These are phyloP conservation scores for Ariopsis seemanni DNA, from an alignment of 2,113 vertebrate genomes.

Conservation along the genomic window DNA sequence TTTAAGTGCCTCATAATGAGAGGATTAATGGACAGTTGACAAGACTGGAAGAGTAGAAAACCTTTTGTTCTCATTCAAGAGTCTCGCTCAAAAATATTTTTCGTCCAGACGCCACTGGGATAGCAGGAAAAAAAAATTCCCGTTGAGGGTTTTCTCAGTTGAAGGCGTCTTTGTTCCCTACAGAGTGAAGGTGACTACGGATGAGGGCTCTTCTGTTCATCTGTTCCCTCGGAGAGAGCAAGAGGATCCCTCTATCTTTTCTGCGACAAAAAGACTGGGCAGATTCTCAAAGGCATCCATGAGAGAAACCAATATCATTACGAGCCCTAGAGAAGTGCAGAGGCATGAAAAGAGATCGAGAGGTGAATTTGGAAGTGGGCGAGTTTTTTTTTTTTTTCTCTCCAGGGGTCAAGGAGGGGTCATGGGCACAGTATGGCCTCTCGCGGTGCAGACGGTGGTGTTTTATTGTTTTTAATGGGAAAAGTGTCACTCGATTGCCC, in stretches of 20 bases:
- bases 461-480: slow-evolving; percentile 64
- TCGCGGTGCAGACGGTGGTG: slow-evolving; percentile 61
- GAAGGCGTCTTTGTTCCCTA: slow-evolving; percentile 42
- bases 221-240: slow-evolving; percentile 48
- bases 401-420: slow-evolving; percentile 60
- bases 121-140: slow-evolving; percentile 32
- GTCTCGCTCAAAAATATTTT: slow-evolving; percentile 23
- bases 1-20: slow-evolving; percentile 67
- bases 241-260: slow-evolving; percentile 59
- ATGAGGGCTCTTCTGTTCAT: slow-evolving; percentile 40
- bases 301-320: slow-evolving; percentile 75
- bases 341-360: slow-evolving; percentile 59
- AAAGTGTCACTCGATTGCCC: slow-evolving; percentile 49
- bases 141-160: slow-evolving; percentile 53
- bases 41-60: slow-evolving; percentile 47
- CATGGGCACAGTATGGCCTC: slow-evolving; percentile 42
- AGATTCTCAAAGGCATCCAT: slow-evolving; percentile 62
- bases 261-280: slow-evolving; percentile 64
- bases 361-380: slow-evolving; percentile 56
- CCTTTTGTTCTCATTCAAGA: slow-evolving; percentile 18
- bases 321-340: slow-evolving; percentile 56
- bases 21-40: slow-evolving; percentile 67
- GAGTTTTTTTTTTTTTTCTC: slow-evolving; percentile 23
- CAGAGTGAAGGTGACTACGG: slow-evolving; percentile 58
- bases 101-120: slow-evolving; percentile 14